Evolutionary conservation across 2,113 vertebrate species (phyloP).

Genomic region (Leucoraja erinaceus): DNA sequence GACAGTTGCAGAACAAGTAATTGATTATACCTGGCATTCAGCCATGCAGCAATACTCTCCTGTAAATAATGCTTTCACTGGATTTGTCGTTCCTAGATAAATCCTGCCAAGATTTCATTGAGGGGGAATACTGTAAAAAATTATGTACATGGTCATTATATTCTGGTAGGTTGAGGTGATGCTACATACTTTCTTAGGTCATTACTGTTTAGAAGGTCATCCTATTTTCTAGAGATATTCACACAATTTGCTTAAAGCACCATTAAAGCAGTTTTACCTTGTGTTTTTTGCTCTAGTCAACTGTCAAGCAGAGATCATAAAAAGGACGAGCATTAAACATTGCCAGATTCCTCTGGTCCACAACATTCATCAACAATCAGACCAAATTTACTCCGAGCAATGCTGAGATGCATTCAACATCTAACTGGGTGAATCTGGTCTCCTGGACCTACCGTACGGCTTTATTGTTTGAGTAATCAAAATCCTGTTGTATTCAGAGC

Average conservation of each 20-base stretch:
- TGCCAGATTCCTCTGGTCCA: not conserved
- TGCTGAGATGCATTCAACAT: not conserved
- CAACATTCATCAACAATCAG: not conserved
- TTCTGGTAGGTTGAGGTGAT: not conserved
- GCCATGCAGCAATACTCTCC: not conserved
- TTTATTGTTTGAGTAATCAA: too few species aligned
- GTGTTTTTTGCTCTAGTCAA: not conserved
- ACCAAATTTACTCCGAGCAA: not conserved
- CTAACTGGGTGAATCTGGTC: not conserved
- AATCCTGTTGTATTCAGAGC: too few species aligned
- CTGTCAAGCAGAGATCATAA: not conserved
- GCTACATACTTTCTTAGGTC: not conserved
- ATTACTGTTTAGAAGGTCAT: not conserved
- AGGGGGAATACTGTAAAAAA: not conserved
- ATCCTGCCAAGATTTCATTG: not conserved
- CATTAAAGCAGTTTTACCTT: not conserved
- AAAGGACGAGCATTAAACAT: not conserved
- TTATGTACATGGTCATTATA: not conserved
- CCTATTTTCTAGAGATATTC: not conserved
- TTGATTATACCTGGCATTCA: not conserved
- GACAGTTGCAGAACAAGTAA: not conserved
- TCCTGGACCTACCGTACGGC: not conserved
- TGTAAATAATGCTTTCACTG: not conserved
- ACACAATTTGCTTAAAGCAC: not conserved
- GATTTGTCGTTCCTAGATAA: not conserved